A percentile compares a stretch with the other conserved stretches of the same genome.
Conservation (phyloP, 2,888 invertebrate genomes). For the Gortyna flavago region DNA sequence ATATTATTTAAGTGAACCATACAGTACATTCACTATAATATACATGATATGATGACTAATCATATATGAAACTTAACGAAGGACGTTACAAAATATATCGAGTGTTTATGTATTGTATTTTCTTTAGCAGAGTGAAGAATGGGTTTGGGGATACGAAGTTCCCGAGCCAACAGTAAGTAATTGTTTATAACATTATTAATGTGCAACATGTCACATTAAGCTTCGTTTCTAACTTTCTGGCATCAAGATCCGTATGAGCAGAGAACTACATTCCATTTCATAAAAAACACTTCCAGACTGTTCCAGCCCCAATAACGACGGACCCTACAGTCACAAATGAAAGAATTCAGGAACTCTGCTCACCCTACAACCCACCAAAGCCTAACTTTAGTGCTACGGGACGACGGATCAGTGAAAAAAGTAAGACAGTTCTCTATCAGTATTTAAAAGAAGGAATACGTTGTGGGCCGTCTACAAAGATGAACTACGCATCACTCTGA, state of each 20-base stretch:
- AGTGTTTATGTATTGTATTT: neutral
- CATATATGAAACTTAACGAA: too few relatives aligned
- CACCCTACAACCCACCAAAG: slow-evolving; percentile 54
- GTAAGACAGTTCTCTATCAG: slow-evolving; percentile 64
- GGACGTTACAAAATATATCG: too few relatives aligned
- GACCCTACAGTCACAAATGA: neutral
- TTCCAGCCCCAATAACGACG: neutral
- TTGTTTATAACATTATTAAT: too few relatives aligned
- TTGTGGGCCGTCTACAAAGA: too few relatives aligned
- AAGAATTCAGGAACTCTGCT: slow-evolving; percentile 64
- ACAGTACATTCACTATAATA: too few relatives aligned
- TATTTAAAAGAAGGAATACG: neutral
- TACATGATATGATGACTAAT: too few relatives aligned
- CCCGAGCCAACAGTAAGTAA: slow-evolving; percentile 4
- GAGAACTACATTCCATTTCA: neutral
- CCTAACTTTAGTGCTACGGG: slow-evolving; percentile 73
- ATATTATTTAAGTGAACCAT: too few relatives aligned
- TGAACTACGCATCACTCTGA: too few relatives aligned
- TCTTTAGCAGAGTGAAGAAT: slow-evolving; percentile 6
- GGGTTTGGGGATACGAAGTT: slow-evolving; percentile 22
- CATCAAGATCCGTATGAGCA: neutral
- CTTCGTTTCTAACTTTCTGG: too few relatives aligned
- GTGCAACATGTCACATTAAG: neutral
- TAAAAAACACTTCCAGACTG: slow-evolving; percentile 10
- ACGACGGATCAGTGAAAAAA: slow-evolving; percentile 72